Percentiles rank a stretch among this genome's conserved stretches.
Evolutionary conservation across 2,888 invertebrate genomes (phyloP).

Genomic region (Nezara viridula): DNA sequence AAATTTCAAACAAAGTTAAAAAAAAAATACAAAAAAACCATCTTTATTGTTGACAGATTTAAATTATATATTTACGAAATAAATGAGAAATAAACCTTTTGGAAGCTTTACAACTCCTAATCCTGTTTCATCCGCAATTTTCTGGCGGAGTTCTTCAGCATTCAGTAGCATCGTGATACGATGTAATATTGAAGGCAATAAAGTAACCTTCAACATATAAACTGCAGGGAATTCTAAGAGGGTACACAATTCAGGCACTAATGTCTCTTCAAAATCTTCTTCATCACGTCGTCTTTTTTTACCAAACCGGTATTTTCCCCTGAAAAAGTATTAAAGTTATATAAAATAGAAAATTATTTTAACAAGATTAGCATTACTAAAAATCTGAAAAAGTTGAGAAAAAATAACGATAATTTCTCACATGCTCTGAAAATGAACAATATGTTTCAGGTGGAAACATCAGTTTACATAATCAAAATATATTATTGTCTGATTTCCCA

Average conservation of each 20-base stretch:
- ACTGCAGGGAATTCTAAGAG: constrained; percentile 79
- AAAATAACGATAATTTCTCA: no score
- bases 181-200: constrained; percentile 88
- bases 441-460: no score
- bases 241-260: constrained; percentile 91
- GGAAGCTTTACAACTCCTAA: constrained; percentile 68
- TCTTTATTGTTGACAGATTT: no score
- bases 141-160: constrained; percentile 79
- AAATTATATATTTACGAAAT: background rate
- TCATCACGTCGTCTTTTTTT: constrained; percentile 60
- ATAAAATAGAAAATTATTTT: background rate
- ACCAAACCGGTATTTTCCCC: constrained; percentile 54
- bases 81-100: constrained; percentile 35
- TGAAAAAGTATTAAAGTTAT: constrained; percentile 52
- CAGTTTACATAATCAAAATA: no score
- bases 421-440: no score
- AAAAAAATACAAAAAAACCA: no score
- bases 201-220: constrained; percentile 87
- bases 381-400: background rate
- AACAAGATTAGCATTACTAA: background rate
- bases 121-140: constrained; percentile 71
- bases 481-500: no score
- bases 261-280: constrained; percentile 72
- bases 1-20: no score
- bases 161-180: constrained; percentile 79